Evolutionary conservation across 2,888 invertebrate species (phyloP).

Genomic region (Tuta absoluta): DNA sequence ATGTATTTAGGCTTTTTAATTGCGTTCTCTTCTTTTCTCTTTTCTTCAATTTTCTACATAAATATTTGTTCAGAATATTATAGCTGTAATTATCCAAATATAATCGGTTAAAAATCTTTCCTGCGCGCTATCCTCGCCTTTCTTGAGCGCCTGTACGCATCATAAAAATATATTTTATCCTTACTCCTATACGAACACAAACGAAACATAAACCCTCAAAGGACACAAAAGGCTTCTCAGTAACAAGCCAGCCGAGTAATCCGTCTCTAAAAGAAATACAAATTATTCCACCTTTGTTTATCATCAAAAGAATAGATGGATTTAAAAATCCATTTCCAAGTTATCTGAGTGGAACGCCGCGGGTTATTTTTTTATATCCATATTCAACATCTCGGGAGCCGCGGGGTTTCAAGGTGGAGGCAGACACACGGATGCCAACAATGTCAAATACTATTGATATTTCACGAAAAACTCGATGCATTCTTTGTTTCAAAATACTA

Average conservation of each 20-base stretch:
- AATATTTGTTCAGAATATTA: too few relatives aligned
- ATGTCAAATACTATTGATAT: too few relatives aligned
- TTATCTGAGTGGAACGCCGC: slow-evolving; percentile 41
- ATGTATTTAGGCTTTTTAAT: too few relatives aligned
- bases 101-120: too few relatives aligned
- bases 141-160: too few relatives aligned
- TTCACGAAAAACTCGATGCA: too few relatives aligned
- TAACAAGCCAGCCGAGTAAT: background rate
- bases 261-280: slow-evolving; percentile 42
- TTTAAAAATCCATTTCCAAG: slow-evolving; percentile 53
- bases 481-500: too few relatives aligned
- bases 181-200: background rate
- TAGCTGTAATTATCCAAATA: too few relatives aligned
- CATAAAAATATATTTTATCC: too few relatives aligned
- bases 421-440: slow-evolving; percentile 28
- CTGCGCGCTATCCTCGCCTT: too few relatives aligned
- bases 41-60: too few relatives aligned
- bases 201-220: background rate
- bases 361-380: slow-evolving; percentile 50
- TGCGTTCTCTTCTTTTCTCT: too few relatives aligned
- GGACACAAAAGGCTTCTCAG: background rate
- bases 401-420: slow-evolving; percentile 23
- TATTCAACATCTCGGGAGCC: slow-evolving; percentile 43
- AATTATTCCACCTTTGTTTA: slow-evolving; percentile 61
- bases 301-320: slow-evolving; percentile 50